These are phyloP conservation scores for Trichomalopsis sarcophagae DNA, from an alignment of 1,140 invertebrate genomes.

Conservation along the genomic window DNA sequence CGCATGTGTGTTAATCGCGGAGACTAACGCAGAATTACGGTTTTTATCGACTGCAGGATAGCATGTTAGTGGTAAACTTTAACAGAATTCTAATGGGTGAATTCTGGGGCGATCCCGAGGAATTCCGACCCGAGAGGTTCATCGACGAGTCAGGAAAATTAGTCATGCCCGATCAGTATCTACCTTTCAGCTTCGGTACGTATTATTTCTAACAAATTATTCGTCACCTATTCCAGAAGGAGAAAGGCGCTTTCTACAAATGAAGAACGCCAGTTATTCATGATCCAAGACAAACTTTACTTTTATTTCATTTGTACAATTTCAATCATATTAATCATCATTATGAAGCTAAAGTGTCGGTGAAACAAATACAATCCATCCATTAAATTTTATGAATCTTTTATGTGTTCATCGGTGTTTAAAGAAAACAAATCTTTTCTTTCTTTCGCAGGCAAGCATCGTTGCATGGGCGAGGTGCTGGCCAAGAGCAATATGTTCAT, in stretches of 20 bases:
- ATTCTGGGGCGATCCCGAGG: conserved; percentile 82
- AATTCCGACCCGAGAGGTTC: conserved; percentile 87
- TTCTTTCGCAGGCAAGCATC: conserved; percentile 79
- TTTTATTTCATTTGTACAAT: conserved; percentile 49
- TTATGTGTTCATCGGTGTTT: not conserved
- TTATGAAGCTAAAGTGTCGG: not conserved
- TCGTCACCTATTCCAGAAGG: not conserved
- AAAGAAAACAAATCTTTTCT: not conserved
- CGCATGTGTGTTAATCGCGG: too few relatives aligned
- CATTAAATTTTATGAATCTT: not conserved
- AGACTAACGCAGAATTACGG: not conserved
- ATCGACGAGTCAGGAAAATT: conserved; percentile 80
- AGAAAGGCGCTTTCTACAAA: not conserved
- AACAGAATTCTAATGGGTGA: conserved; percentile 84
- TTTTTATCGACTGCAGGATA: conserved; percentile 77
- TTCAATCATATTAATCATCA: conserved; percentile 13
- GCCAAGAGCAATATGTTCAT: conserved; percentile 91
- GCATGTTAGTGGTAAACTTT: conserved; percentile 90
- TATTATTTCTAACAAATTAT: conserved; percentile 27
- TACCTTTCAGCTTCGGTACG: conserved; percentile 86
- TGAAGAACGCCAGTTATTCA: not conserved
- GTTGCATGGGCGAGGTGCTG: conserved; percentile 90
- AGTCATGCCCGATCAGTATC: conserved; percentile 80
- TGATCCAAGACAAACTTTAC: conserved; percentile 32
- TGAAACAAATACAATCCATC: not conserved